Conservation (phyloP, 2,888 invertebrate species). For the Euphydryas editha region DNA sequence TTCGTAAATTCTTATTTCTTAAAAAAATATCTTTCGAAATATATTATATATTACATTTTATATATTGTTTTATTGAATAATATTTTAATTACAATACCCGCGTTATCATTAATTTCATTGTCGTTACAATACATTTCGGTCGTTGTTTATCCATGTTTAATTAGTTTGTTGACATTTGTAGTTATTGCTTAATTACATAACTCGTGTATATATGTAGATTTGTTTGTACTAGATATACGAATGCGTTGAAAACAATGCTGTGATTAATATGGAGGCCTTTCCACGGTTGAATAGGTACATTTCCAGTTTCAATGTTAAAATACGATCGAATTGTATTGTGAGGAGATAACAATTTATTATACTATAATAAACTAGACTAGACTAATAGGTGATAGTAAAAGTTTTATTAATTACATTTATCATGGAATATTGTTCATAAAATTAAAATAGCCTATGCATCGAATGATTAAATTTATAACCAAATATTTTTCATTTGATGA, state of each 20-base stretch:
- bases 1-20: too few species aligned
- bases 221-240: slow-evolving; percentile 11
- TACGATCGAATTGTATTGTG: background rate
- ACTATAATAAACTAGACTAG: background rate
- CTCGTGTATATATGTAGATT: background rate
- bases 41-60: too few species aligned
- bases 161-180: slow-evolving; percentile 12
- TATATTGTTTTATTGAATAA: too few species aligned
- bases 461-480: background rate
- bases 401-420: background rate
- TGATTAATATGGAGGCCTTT: slow-evolving; percentile 14
- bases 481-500: background rate
- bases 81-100: background rate
- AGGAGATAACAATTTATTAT: background rate
- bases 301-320: background rate
- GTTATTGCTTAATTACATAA: slow-evolving; percentile 13
- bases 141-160: slow-evolving; percentile 13
- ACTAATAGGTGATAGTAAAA: background rate
- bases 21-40: too few species aligned
- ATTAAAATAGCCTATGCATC: background rate
- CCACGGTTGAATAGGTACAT: slow-evolving; percentile 3
- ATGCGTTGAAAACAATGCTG: slow-evolving; percentile 9
- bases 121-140: slow-evolving; percentile 2
- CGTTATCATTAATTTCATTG: slow-evolving; percentile 5
- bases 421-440: background rate